Evolutionary conservation across 2,888 invertebrate species (phyloP), one percentile per base, ranked within the genome.

Genomic region (Congeria kusceri): DNA sequence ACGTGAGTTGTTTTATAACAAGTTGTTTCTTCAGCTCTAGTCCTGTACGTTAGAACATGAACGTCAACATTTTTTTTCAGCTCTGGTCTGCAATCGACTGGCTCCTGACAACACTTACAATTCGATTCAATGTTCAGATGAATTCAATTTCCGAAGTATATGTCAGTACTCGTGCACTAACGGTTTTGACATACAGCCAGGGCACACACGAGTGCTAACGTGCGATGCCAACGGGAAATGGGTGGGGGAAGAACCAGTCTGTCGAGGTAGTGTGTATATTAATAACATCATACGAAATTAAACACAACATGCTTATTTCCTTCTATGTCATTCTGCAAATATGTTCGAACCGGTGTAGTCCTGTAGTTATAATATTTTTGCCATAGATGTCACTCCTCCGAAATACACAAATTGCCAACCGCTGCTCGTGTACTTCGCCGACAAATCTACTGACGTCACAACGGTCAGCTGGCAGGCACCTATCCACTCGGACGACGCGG

Each of bases 121-220:
- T 39, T 39, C 39, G 15, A 39, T 39, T 39, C 39, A 39, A 11
- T 86, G 86, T 59, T 78, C 79, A 0, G 79, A 86, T 27, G 32
- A 28, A 0, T 59, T 63, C 39, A 53, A 66, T 25, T 86, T 66
- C 57, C 59, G 82, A 28, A 84, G 84, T 46, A 77, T 71, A 1
- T 86, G 86, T 67, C 62, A 75, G 0, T 86, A 83, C 57, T 63
- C 23, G 27, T 86, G 86, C 67, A 53, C 29, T 7, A 25, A 47
- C 3, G 86, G 86, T 0, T 86, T 74, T 63, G 81, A 74, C 44
- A 61, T 86, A 2, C 18, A 46, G 9, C 79, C 80, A n/a, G 84
- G 83, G 46, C 64, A 70, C 57, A 71, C 74, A 23, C 71, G 81
- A 27, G 84, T 84, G 9, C 64, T 69, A 9, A 70, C 84, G n/a